A percentile compares a stretch with the other conserved stretches of the same genome.
Conservation (phyloP, 2,113 vertebrate species). For the Vimba vimba region DNA sequence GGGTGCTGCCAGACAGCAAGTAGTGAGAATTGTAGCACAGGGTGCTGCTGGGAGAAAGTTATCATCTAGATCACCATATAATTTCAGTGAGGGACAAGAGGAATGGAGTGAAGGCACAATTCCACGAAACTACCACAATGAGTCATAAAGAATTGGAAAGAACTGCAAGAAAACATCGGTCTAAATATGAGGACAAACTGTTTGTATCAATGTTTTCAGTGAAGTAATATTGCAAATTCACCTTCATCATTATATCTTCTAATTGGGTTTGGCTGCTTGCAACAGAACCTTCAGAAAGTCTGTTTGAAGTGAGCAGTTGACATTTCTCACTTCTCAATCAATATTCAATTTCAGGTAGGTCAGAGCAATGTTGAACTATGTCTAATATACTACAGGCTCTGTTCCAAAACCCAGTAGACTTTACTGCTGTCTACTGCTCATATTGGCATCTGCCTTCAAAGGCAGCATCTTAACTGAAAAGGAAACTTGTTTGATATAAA, state of each 20-base stretch:
- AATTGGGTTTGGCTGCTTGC: not conserved
- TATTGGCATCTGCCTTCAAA: not conserved
- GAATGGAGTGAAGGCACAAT: not conserved
- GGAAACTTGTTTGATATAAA: not conserved
- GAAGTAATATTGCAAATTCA: not conserved
- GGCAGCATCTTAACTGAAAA: not conserved
- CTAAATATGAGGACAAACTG: not conserved
- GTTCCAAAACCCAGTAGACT: not conserved
- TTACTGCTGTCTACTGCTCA: not conserved
- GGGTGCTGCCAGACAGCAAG: not conserved
- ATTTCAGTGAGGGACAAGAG: not conserved
- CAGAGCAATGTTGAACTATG: slow-evolving; percentile 12
- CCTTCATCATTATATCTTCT: not conserved
- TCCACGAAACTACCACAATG: not conserved
- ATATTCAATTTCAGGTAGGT: slow-evolving; percentile 29
- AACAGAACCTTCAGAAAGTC: not conserved
- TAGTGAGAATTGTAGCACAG: not conserved
- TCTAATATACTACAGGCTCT: not conserved
- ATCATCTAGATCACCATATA: not conserved
- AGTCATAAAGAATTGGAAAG: not conserved
- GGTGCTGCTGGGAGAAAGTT: not conserved
- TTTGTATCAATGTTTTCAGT: not conserved
- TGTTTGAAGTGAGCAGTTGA: not conserved
- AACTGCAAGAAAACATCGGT: not conserved
- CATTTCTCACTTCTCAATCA: slow-evolving; percentile 18